Percentiles rank a stretch among this genome's conserved stretches.
Conservation (phyloP, 2,113 vertebrate genomes). For the Rallus limicola region DNA sequence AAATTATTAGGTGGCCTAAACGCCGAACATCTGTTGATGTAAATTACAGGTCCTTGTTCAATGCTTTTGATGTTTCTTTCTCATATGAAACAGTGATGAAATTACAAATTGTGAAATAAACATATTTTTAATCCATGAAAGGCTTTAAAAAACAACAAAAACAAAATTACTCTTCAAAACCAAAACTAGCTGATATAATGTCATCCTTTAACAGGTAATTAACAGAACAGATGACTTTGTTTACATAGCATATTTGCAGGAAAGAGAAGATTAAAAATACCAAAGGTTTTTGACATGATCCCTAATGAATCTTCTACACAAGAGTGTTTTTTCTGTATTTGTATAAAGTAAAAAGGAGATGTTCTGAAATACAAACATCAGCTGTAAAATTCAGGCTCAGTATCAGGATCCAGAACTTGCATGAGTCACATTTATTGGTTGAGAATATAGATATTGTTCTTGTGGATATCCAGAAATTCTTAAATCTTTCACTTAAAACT, state of each 20-base stretch:
- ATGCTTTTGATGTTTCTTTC: conserved; percentile 60
- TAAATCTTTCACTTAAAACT: background rate
- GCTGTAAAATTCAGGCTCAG: background rate
- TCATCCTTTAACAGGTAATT: conserved; percentile 54
- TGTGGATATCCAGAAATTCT: background rate
- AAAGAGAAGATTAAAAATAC: conserved; percentile 51
- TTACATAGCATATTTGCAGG: conserved; percentile 55
- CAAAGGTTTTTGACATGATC: conserved; percentile 33
- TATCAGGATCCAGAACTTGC: background rate
- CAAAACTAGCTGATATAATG: conserved; percentile 37
- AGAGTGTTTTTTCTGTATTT: conserved; percentile 30
- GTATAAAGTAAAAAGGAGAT: background rate
- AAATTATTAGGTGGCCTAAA: conserved; percentile 70
- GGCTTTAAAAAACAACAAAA: background rate
- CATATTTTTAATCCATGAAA: conserved; percentile 38
- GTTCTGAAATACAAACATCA: conserved; percentile 29
- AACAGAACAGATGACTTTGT: conserved; percentile 48
- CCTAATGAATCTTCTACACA: conserved; percentile 12
- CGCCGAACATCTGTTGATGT: conserved; percentile 75
- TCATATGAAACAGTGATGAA: conserved; percentile 57
- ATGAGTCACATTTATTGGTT: background rate
- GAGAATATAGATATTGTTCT: background rate
- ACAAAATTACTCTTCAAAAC: background rate
- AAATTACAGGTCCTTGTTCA: conserved; percentile 63
- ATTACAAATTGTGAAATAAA: conserved; percentile 57